phyloP scores from a whole-genome alignment of 2,888 invertebrate genomes.

The Fabriciana adippe region DNA sequence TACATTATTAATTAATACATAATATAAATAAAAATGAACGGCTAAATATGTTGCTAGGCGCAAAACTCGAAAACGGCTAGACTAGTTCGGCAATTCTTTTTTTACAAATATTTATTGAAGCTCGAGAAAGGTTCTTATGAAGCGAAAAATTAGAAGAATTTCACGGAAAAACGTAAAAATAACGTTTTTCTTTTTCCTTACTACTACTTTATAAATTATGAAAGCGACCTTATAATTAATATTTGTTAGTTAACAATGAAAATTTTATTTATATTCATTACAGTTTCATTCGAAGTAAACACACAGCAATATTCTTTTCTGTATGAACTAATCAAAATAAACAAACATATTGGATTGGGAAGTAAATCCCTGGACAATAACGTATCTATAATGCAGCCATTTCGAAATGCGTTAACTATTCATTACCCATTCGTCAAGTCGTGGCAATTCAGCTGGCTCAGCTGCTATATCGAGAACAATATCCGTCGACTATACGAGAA shows the following conservation, averaged over 20 bases:
- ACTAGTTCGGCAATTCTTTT: background rate
- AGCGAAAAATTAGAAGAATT: no score
- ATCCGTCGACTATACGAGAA: constrained; percentile 35
- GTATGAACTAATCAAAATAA: constrained; percentile 13
- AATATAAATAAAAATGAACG: no score
- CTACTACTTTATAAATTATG: no score
- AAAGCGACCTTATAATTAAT: no score
- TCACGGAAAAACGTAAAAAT: no score
- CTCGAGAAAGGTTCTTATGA: background rate
- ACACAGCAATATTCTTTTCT: constrained; percentile 3
- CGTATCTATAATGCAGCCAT: constrained; percentile 36
- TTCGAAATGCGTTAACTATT: constrained; percentile 37
- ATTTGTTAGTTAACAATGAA: background rate
- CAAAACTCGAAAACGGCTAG: no score
- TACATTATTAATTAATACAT: no score
- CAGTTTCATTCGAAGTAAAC: background rate
- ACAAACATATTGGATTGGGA: constrained; percentile 10
- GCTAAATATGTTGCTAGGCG: no score
- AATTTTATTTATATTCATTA: background rate
- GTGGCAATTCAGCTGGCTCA: constrained; percentile 37
- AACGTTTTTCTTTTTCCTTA: no score
- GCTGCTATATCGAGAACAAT: constrained; percentile 38
- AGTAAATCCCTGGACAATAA: constrained; percentile 31
- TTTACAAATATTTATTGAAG: background rate
- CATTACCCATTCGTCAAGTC: constrained; percentile 40